These are phyloP conservation scores for Ichneumoninae sp. DNA, from an alignment of 2,888 invertebrate species.

Conservation along the genomic window DNA sequence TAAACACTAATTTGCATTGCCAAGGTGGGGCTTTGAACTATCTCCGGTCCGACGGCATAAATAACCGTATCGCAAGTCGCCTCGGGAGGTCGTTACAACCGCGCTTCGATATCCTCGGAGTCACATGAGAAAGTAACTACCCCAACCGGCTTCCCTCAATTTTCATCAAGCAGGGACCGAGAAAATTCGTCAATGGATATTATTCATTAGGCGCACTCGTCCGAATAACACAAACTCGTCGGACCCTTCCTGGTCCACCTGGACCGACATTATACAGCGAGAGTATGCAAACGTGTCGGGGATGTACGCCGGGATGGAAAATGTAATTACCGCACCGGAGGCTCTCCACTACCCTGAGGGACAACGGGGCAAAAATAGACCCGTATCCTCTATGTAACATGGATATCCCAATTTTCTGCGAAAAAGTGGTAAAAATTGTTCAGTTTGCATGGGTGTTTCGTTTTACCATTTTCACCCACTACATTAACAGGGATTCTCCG, in stretches of 20 bases:
- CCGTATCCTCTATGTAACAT: not conserved
- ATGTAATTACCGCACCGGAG: constrained; percentile 23
- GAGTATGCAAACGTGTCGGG: not conserved
- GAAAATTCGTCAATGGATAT: constrained; percentile 56
- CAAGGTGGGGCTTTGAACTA: constrained; percentile 68
- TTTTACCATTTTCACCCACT: no score
- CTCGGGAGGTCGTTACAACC: constrained; percentile 27
- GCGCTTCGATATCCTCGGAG: constrained; percentile 4
- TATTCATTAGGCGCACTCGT: constrained; percentile 54
- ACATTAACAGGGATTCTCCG: not conserved
- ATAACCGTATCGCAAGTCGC: constrained; percentile 65
- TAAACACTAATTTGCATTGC: constrained; percentile 77
- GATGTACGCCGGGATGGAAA: constrained; percentile 9
- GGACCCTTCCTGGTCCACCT: constrained; percentile 10
- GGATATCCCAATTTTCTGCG: not conserved
- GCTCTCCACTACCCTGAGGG: not conserved
- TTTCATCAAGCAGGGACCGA: not conserved
- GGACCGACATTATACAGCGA: not conserved
- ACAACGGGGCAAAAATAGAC: not conserved
- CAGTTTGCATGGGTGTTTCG: no score
- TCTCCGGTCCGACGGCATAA: constrained; percentile 68
- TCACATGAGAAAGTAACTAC: constrained; percentile 29
- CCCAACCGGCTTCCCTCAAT: not conserved
- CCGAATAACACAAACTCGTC: constrained; percentile 36
- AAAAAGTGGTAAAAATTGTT: not conserved